phyloP scores from a whole-genome alignment of 2,797 vertebrate genomes.

The Parauchenoglanis punctatus region DNA sequence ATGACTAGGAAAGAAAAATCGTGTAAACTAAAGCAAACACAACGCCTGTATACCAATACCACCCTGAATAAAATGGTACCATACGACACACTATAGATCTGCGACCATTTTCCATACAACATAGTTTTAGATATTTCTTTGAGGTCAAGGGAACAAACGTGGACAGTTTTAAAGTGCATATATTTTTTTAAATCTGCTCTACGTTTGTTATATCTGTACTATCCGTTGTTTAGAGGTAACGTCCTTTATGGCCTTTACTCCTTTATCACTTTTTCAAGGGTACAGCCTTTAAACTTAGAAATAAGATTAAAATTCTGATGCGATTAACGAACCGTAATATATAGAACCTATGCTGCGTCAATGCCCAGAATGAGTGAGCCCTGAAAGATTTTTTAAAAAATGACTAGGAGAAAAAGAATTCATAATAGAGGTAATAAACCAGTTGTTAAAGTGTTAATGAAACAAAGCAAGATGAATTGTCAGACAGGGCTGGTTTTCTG shows the following conservation, averaged over 20 bases:
- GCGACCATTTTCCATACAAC: conserved; percentile 44
- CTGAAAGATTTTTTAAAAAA: conserved; percentile 16
- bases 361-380: conserved; percentile 44
- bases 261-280: conserved; percentile 32
- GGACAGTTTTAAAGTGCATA: conserved; percentile 59
- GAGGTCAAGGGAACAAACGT: conserved; percentile 47
- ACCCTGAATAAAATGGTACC: conserved; percentile 36
- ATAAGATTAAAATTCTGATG: conserved; percentile 6
- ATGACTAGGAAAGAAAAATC: background rate
- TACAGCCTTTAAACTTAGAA: conserved; percentile 26
- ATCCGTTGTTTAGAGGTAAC: conserved; percentile 36
- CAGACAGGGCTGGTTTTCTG: conserved; percentile 20
- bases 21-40: conserved; percentile 34
- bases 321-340: background rate
- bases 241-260: conserved; percentile 50
- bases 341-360: conserved; percentile 29
- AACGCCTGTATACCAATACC: conserved; percentile 25
- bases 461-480: background rate
- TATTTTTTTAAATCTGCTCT: conserved; percentile 6
- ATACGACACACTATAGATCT: conserved; percentile 36
- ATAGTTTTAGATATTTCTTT: conserved; percentile 32
- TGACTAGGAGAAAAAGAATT: conserved; percentile 32
- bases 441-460: conserved; percentile 15
- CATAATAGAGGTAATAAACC: conserved; percentile 36
- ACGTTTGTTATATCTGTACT: background rate